Evolutionary conservation across 2,888 invertebrate genomes (phyloP), one percentile per base, ranked within the genome.

Genomic region (Celastrina argiolus): DNA sequence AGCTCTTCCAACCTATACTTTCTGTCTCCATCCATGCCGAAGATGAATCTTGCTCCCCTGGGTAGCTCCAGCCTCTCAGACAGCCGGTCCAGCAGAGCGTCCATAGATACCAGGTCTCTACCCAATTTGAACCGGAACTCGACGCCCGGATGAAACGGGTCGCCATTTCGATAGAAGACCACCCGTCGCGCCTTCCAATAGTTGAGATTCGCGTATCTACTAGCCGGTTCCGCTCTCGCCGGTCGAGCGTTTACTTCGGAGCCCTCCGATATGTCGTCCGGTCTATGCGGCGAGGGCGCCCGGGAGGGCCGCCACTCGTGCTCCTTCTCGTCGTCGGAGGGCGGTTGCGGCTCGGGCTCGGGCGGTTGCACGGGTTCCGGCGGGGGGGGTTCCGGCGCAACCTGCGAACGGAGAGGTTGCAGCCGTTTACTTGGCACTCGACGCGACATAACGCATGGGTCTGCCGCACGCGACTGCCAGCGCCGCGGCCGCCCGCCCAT

Each of bases 111-210:
- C 76, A 98, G 95, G 79, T 97, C 97, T 69, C 97, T 92, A 1
- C 97, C 97, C 0, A 97, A 97, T 72, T 97, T 96, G 80, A 98
- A 97, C 45, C 93, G 89, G 71, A 96, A 95, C 83, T 97, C 97
- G 42, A 97, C 94, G 0, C 98, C 97, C 16, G 96, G 97, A 80
- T 96, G 97, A 81, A 97, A 97, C 0, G 97, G 96, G 81, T 98
- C 98, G 2, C 98, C 98, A 92, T 98, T 98, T 81, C 97, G 94
- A 88, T 96, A 98, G 86, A 98, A 98, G 1, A 96, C 95, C 68
- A 98, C 96, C 65, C 97, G 92, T 68, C 97, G 92, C 0, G 97
- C 96, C 77, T 96, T 94, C 97, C 97, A 97, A 81, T 96, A 97
- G 72, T 96, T 96, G 65, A 96, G 92, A 82, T 96, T 96, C 72